Evolutionary conservation across 2,888 invertebrate genomes (phyloP).

Genomic region (Calameuta filiformis): DNA sequence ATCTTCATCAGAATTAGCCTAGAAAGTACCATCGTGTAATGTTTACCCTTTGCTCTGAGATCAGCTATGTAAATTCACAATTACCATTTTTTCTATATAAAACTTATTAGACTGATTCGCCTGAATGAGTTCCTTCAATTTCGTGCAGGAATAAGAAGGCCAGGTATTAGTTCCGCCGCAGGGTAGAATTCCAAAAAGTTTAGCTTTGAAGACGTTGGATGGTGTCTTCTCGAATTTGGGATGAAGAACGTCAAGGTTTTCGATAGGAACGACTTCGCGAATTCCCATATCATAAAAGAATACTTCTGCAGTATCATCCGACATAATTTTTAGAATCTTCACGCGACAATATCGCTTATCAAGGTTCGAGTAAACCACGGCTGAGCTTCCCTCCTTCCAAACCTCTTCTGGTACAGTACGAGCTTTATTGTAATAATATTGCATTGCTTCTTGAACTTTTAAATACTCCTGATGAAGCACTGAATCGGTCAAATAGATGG

Average conservation of each 20-base stretch:
- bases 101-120: constrained; percentile 66
- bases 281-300: constrained; percentile 76
- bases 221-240: constrained; percentile 68
- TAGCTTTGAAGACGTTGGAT: constrained; percentile 75
- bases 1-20: constrained; percentile 36
- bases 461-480: constrained; percentile 67
- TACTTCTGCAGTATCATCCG: constrained; percentile 66
- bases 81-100: constrained; percentile 71
- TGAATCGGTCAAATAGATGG: constrained; percentile 72
- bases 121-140: constrained; percentile 69
- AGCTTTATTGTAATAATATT: constrained; percentile 67
- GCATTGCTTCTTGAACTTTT: constrained; percentile 69
- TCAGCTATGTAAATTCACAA: constrained; percentile 12
- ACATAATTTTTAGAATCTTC: constrained; percentile 65
- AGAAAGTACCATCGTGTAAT: neutral
- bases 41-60: neutral
- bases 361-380: constrained; percentile 66
- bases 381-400: constrained; percentile 70
- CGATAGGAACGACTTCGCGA: constrained; percentile 66
- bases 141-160: constrained; percentile 73
- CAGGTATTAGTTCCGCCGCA: constrained; percentile 74
- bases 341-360: constrained; percentile 76
- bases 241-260: constrained; percentile 69
- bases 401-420: constrained; percentile 28
- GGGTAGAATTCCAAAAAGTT: constrained; percentile 76